These are phyloP conservation scores for Leptinotarsa lineolata DNA, from an alignment of 1,140 invertebrate species.

Conservation along the genomic window DNA sequence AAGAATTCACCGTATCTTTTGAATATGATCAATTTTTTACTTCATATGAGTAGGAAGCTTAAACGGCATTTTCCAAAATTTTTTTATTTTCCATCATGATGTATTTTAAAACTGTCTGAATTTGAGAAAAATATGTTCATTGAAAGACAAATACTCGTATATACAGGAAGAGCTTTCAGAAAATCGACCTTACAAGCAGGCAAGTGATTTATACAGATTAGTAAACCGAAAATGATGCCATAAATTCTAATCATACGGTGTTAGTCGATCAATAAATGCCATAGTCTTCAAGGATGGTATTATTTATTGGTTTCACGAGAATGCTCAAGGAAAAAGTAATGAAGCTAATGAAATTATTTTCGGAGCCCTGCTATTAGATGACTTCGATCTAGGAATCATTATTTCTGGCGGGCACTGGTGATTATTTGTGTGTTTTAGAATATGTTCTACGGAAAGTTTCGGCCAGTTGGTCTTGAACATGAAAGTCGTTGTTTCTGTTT, in stretches of 20 bases:
- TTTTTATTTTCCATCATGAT: too few species aligned
- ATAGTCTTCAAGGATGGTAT: background rate
- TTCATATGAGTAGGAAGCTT: too few species aligned
- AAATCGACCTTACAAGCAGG: background rate
- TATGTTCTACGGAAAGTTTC: too few species aligned
- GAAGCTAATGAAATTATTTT: background rate
- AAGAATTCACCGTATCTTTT: too few species aligned
- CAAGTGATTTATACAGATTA: background rate
- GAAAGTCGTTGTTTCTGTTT: too few species aligned
- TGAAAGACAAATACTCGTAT: too few species aligned
- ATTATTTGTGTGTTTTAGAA: background rate
- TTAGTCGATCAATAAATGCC: background rate
- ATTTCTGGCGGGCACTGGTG: background rate
- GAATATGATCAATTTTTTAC: too few species aligned
- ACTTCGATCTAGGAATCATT: background rate
- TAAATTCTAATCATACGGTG: background rate
- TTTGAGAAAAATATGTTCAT: too few species aligned
- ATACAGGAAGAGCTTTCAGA: background rate
- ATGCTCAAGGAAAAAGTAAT: constrained; percentile 8
- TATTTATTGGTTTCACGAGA: constrained; percentile 1
- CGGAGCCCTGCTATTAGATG: background rate
- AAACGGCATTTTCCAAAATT: too few species aligned
- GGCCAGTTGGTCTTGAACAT: too few species aligned
- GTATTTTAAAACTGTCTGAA: too few species aligned
- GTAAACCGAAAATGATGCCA: background rate